Conservation (phyloP, 2,113 vertebrate species). For the Phrynosoma blainvillii region DNA sequence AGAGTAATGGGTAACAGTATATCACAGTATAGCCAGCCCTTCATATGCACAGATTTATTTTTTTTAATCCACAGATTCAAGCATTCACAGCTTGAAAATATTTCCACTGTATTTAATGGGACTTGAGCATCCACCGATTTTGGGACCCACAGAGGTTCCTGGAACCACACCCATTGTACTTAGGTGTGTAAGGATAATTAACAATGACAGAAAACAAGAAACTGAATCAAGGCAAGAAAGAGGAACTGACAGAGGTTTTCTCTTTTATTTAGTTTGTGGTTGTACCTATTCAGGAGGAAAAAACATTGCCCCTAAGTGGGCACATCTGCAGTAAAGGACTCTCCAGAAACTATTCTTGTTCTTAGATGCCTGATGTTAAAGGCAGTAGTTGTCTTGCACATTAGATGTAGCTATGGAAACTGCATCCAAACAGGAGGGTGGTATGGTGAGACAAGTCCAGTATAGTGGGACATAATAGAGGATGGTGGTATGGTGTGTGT, state of each 20-base stretch:
- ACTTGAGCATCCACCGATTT: no score
- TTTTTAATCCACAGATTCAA: no score
- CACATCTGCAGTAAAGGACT: neutral
- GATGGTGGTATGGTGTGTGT: no score
- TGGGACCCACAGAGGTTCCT: no score
- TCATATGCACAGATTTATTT: no score
- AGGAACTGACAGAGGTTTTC: neutral
- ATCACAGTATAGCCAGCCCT: no score
- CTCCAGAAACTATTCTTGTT: neutral
- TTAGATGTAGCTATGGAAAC: neutral
- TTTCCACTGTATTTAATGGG: no score
- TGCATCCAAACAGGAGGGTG: neutral
- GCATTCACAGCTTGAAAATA: no score
- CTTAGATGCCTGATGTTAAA: neutral
- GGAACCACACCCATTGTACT: neutral
- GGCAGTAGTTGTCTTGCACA: neutral
- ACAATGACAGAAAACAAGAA: neutral
- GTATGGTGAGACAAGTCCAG: neutral
- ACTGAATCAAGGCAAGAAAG: neutral
- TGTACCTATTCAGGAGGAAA: no score
- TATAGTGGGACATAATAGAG: neutral
- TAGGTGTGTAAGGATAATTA: neutral
- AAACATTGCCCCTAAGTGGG: neutral
- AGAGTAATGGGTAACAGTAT: neutral
- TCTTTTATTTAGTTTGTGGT: neutral